phyloP scores from a whole-genome alignment of 2,797 vertebrate species.

The Tragelaphus eurycerus region DNA sequence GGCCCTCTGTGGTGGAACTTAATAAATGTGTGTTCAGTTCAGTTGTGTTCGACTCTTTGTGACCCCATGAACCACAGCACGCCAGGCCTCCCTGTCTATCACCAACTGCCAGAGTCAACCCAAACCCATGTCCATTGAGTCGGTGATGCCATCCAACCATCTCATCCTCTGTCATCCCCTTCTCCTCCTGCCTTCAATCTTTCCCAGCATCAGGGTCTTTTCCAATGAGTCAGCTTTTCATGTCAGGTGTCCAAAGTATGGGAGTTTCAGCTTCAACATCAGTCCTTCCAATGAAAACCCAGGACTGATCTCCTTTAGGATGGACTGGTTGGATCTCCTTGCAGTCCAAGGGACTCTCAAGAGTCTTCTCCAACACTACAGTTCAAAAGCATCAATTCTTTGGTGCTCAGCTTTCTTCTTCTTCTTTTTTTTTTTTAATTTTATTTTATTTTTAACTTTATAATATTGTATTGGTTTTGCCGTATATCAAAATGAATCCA shows the following conservation, averaged over 20 bases:
- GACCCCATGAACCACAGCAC: accelerated
- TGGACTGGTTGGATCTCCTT: too few relatives aligned
- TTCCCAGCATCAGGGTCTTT: background rate
- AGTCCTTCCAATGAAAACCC: background rate
- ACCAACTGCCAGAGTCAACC: background rate
- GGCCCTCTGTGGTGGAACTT: background rate
- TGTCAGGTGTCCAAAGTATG: background rate
- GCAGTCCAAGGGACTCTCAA: too few relatives aligned
- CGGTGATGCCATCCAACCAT: background rate
- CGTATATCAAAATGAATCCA: too few relatives aligned
- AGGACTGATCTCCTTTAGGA: background rate
- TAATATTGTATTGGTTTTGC: too few relatives aligned
- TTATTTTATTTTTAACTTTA: too few relatives aligned
- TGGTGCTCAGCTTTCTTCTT: too few relatives aligned
- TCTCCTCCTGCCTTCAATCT: background rate
- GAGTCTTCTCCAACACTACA: too few relatives aligned
- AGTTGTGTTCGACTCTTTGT: background rate
- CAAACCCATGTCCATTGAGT: background rate
- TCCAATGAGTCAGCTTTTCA: background rate
- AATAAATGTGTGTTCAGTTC: background rate
- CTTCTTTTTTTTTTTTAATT: too few relatives aligned
- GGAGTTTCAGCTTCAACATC: background rate
- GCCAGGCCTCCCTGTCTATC: background rate
- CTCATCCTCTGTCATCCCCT: background rate
- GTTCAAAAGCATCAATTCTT: too few relatives aligned